Conservation (phyloP, 2,113 vertebrate genomes). For the Oncorhynchus tshawytscha region DNA sequence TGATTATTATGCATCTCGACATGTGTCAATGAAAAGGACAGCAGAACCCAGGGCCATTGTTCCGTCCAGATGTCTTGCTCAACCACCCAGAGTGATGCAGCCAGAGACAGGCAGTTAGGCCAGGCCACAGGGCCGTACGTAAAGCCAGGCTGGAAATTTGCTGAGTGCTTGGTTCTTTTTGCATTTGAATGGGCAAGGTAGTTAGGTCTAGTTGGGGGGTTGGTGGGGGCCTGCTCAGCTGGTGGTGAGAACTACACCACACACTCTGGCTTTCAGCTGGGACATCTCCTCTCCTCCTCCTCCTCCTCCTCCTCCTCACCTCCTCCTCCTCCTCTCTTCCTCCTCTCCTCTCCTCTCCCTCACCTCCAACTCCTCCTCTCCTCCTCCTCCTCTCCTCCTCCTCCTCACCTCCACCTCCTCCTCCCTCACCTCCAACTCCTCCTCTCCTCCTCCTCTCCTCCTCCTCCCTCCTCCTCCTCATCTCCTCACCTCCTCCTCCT, state of each 20-base stretch:
- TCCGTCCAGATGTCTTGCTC: slow-evolving; percentile 52
- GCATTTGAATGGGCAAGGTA: slow-evolving; percentile 48
- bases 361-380: not conserved
- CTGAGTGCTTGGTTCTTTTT: slow-evolving; percentile 33
- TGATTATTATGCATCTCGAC: slow-evolving; percentile 22
- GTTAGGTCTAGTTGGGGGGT: slow-evolving; percentile 6
- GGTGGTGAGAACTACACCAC: not conserved
- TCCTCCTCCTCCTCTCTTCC: too few relatives aligned
- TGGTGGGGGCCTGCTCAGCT: not conserved
- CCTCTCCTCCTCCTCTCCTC: too few relatives aligned
- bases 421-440: too few relatives aligned
- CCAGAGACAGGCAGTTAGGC: slow-evolving; percentile 8
- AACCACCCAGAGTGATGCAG: slow-evolving; percentile 43
- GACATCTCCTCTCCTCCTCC: not conserved
- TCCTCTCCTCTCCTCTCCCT: not conserved
- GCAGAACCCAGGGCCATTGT: slow-evolving; percentile 26
- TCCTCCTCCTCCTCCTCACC: accelerated
- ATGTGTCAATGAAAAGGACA: slow-evolving; percentile 33
- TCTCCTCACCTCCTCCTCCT: too few relatives aligned
- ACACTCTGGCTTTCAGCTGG: not conserved
- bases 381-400: too few relatives aligned
- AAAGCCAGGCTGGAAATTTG: slow-evolving; percentile 51
- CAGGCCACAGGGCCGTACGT: slow-evolving; percentile 10
- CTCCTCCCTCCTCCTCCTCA: too few relatives aligned
- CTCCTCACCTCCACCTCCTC: too few relatives aligned